A percentile compares a stretch with the other conserved stretches of the same genome.
Evolutionary conservation across 2,888 invertebrate genomes (phyloP).

Genomic region (Acanthosepion lycidas): DNA sequence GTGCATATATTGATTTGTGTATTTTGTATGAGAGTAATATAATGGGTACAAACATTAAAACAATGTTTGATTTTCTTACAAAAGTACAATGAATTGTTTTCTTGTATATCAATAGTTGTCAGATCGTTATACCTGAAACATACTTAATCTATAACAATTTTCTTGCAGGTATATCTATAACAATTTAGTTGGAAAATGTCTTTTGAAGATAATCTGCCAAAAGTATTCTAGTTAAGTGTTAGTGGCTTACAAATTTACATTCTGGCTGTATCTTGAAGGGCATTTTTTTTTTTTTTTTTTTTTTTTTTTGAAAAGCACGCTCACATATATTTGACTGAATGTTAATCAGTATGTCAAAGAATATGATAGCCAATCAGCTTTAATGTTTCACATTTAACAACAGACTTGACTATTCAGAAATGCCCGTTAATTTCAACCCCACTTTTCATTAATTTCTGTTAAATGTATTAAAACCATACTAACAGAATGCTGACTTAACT

Average conservation of each 20-base stretch:
- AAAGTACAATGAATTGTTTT: background rate
- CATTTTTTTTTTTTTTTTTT: background rate
- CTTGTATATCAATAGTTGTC: background rate
- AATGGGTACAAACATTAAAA: background rate
- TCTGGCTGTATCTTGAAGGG: too few species aligned
- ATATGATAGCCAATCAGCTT: background rate
- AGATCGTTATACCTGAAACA: background rate
- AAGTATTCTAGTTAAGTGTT: background rate
- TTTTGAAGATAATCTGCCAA: background rate
- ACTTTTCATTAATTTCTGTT: background rate
- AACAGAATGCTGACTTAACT: background rate
- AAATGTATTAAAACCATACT: conserved; percentile 2
- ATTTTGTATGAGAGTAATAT: background rate
- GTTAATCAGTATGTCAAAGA: too few species aligned
- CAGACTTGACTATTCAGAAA: background rate
- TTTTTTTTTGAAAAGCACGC: background rate
- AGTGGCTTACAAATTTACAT: background rate
- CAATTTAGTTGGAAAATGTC: background rate
- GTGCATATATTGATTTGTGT: background rate
- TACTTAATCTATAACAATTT: background rate
- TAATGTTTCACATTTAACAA: background rate
- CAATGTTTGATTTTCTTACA: conserved; percentile 6
- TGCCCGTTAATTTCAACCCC: background rate
- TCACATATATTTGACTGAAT: background rate
- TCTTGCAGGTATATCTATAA: background rate